Percentiles rank a stretch among this genome's conserved stretches.
phyloP scores from a whole-genome alignment of 2,113 vertebrate genomes.

The Peromyscus leucopus region DNA sequence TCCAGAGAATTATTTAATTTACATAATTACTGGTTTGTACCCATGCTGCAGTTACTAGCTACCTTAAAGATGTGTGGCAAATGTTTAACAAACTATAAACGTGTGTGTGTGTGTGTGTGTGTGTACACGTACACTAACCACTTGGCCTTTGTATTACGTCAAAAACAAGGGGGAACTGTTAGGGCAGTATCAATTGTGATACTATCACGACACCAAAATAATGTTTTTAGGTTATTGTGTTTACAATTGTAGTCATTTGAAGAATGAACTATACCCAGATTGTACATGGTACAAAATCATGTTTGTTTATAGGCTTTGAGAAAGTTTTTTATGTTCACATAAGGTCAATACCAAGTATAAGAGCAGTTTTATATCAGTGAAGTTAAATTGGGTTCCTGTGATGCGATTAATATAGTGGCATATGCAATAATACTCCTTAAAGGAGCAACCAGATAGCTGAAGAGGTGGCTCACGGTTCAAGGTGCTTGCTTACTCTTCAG shows the following conservation, averaged over 20 bases:
- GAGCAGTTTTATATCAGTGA: slow-evolving; percentile 16
- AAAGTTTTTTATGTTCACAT: slow-evolving; percentile 49
- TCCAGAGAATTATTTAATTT: slow-evolving; percentile 3
- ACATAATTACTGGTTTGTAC: slow-evolving; percentile 1
- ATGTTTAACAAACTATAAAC: neutral
- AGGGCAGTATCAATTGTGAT: neutral
- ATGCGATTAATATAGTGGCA: neutral
- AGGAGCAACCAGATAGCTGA: neutral
- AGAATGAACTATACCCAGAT: neutral
- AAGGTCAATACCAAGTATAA: slow-evolving; percentile 40
- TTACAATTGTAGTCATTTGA: slow-evolving; percentile 25
- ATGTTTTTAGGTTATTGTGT: slow-evolving; percentile 14
- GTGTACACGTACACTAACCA: neutral
- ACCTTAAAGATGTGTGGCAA: neutral
- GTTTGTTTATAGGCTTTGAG: slow-evolving; percentile 64
- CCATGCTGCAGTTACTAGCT: neutral
- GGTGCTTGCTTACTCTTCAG: neutral
- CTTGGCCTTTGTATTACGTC: neutral
- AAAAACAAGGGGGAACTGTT: slow-evolving; percentile 8
- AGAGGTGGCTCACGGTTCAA: neutral
- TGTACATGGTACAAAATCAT: slow-evolving; percentile 38
- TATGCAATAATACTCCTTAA: slow-evolving; percentile 13
- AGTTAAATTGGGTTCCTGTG: neutral
- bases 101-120: neutral
- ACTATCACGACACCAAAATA: neutral